Conservation (phyloP, 1,140 invertebrate species). For the Ditylenchus dipsaci region DNA sequence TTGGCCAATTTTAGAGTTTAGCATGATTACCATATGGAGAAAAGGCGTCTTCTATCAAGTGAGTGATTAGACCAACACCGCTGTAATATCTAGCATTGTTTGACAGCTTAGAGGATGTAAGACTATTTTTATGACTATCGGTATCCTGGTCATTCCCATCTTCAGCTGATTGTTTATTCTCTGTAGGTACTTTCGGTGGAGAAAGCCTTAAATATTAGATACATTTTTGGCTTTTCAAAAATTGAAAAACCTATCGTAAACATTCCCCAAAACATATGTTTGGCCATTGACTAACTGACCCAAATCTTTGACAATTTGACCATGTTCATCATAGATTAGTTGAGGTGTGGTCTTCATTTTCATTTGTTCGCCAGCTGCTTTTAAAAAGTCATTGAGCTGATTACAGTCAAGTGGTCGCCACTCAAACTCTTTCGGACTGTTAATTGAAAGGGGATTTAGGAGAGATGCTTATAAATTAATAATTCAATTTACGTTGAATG, state of each 20-base stretch:
- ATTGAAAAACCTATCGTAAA: too few species aligned
- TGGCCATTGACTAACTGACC: slow-evolving; percentile 1
- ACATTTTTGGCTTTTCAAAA: too few species aligned
- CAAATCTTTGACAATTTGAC: not conserved
- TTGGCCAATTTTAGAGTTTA: too few species aligned
- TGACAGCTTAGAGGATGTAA: not conserved
- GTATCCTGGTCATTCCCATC: too few species aligned
- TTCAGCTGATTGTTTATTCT: too few species aligned
- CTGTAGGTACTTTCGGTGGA: too few species aligned
- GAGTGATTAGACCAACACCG: not conserved
- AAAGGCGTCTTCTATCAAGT: too few species aligned
- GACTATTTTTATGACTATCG: not conserved
- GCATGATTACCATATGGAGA: too few species aligned
- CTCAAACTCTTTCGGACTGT: slow-evolving; percentile 6
- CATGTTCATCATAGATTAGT: not conserved
- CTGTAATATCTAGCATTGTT: not conserved
- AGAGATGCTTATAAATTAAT: not conserved
- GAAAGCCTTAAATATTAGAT: too few species aligned
- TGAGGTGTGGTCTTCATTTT: slow-evolving; percentile 2
- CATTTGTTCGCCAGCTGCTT: slow-evolving; percentile 7
- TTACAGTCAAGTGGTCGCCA: slow-evolving; percentile 1
- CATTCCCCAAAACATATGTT: slow-evolving; percentile 11
- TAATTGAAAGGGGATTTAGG: not conserved
- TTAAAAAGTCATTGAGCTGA: slow-evolving; percentile 1
- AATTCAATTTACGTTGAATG: not conserved